Conservation (phyloP, 2,113 vertebrate genomes). For the Tychaedon coryphoeus region DNA sequence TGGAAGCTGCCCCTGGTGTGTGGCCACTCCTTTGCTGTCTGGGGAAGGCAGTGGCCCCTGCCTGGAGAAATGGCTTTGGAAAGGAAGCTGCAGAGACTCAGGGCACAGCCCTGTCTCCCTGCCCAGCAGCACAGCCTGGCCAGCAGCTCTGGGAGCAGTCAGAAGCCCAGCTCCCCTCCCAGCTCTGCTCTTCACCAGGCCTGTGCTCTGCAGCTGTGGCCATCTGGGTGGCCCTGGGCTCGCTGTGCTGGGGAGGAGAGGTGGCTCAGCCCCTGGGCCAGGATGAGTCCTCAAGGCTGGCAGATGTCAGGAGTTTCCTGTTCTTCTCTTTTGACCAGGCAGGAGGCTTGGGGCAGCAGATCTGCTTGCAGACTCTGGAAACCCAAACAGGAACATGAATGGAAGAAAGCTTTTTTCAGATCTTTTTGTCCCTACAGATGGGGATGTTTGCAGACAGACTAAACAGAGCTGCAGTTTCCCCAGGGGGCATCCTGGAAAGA, state of each 20-base stretch:
- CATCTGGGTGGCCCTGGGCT: slow-evolving; percentile 25
- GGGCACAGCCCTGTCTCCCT: neutral
- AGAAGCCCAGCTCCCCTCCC: neutral
- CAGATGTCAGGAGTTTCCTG: neutral
- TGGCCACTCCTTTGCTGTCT: neutral
- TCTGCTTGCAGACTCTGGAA: neutral
- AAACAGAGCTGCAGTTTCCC: neutral
- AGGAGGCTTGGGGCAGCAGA: neutral
- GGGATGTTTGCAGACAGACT: neutral
- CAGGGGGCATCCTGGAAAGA: neutral
- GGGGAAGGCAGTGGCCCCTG: rapidly evolving
- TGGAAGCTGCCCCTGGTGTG: neutral
- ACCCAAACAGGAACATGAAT: neutral
- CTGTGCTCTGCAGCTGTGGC: neutral
- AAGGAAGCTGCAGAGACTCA: neutral
- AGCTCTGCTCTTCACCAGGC: neutral
- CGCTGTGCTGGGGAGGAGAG: neutral
- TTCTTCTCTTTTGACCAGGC: neutral
- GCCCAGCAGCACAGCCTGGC: neutral
- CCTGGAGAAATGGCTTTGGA: neutral
- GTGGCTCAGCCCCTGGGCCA: neutral
- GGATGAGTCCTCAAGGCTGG: neutral
- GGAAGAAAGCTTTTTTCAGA: neutral
- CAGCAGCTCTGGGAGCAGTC: neutral
- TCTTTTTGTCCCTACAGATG: neutral